Evolutionary conservation across 2,113 vertebrate genomes (phyloP).

Genomic region (Lichenostomus cassidix): DNA sequence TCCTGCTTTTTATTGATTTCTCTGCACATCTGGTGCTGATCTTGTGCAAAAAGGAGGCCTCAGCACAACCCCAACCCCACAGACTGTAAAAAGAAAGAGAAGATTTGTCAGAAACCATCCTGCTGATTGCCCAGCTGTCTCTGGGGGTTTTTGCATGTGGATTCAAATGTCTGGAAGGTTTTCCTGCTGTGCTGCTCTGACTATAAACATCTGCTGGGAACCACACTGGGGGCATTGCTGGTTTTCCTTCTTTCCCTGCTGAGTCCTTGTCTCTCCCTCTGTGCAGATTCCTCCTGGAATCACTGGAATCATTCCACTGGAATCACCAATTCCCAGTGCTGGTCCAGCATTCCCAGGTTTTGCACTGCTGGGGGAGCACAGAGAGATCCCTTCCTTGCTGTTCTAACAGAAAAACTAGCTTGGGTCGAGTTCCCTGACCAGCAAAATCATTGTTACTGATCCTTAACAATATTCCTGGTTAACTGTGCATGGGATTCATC

Average conservation of each 20-base stretch:
- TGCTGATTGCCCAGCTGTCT: not conserved
- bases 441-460: not conserved
- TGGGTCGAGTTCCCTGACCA: not conserved
- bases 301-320: no score
- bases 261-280: not conserved
- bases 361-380: not conserved
- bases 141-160: not conserved
- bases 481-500: not conserved
- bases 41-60: not conserved
- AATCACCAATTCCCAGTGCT: not conserved
- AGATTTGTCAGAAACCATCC: not conserved
- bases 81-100: not conserved
- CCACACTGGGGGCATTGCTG: not conserved
- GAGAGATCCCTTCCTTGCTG: not conserved
- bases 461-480: not conserved
- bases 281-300: not conserved
- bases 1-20: not conserved
- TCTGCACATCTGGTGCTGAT: slow-evolving; percentile 38
- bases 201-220: not conserved
- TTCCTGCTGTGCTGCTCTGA: not conserved
- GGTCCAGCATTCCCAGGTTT: not conserved
- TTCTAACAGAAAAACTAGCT: not conserved
- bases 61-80: not conserved
- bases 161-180: not conserved
- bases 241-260: not conserved